Percentiles rank a stretch among this genome's conserved stretches.
Evolutionary conservation across 2,888 invertebrate species (phyloP).

Genomic region (Netelia inedita): DNA sequence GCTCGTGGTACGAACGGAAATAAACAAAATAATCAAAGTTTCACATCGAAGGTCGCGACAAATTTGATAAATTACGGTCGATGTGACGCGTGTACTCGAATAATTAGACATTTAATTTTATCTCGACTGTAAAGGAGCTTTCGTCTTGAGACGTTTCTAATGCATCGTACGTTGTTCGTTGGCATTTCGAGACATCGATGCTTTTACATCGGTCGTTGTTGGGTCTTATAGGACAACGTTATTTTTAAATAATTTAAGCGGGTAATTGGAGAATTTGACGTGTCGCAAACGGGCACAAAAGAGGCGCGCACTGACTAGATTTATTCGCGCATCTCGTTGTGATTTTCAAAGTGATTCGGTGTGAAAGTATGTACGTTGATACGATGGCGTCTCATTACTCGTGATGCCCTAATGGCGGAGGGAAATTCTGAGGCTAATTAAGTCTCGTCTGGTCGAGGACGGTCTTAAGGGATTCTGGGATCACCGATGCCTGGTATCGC

Average conservation of each 20-base stretch:
- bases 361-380: background rate
- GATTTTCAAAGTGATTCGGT: background rate
- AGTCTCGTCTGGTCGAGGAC: conserved; percentile 36
- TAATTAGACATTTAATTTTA: conserved; percentile 28
- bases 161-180: background rate
- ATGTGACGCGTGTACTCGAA: conserved; percentile 36
- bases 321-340: background rate
- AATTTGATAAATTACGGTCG: conserved; percentile 17
- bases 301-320: background rate
- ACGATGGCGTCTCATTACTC: background rate
- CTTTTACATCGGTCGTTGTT: background rate
- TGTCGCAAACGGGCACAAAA: background rate
- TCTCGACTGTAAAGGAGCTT: background rate
- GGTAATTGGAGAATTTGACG: background rate
- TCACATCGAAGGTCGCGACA: background rate
- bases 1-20: conserved; percentile 22
- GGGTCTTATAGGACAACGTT: no score
- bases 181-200: background rate
- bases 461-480: conserved; percentile 47
- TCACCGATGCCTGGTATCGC: conserved; percentile 8
- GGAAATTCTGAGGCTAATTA: conserved; percentile 53
- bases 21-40: background rate
- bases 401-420: conserved; percentile 25
- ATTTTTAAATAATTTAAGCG: no score
- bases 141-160: background rate